Conservation (phyloP, 2,888 invertebrate species). For the Lobophora halterata region DNA sequence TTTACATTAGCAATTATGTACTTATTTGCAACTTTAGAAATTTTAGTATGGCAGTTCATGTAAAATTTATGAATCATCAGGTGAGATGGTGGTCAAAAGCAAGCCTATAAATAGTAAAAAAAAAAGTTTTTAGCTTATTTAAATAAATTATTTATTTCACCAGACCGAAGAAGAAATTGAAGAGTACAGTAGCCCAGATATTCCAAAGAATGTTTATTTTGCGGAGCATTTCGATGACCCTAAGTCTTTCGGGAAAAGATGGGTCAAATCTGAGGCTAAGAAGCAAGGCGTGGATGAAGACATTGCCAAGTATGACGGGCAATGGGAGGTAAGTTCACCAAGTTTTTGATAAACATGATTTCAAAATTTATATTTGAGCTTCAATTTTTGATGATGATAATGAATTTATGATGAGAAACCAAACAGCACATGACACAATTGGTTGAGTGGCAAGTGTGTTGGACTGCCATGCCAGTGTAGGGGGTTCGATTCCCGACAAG, state of each 20-base stretch:
- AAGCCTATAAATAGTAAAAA: too few relatives aligned
- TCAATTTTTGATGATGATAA: neutral
- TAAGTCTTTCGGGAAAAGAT: constrained; percentile 86
- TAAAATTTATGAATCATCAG: too few relatives aligned
- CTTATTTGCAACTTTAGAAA: too few relatives aligned
- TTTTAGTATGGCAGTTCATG: too few relatives aligned
- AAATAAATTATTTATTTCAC: neutral
- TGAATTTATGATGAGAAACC: neutral
- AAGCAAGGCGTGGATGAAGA: constrained; percentile 93
- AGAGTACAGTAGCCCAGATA: constrained; percentile 86
- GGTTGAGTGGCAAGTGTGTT: too few relatives aligned
- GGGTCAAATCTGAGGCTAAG: constrained; percentile 94
- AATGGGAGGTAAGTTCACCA: constrained; percentile 76
- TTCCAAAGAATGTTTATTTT: constrained; percentile 84
- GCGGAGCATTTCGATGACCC: constrained; percentile 93
- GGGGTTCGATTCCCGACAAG: too few relatives aligned
- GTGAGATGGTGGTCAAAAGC: too few relatives aligned
- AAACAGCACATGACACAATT: too few relatives aligned
- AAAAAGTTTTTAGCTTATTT: too few relatives aligned
- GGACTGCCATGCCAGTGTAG: too few relatives aligned
- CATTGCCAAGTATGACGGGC: constrained; percentile 97
- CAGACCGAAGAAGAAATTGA: constrained; percentile 67
- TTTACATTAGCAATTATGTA: too few relatives aligned
- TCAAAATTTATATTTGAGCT: neutral
- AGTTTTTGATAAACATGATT: neutral